Evolutionary conservation across 2,113 vertebrate species (phyloP).

Genomic region (Chloebia gouldiae): DNA sequence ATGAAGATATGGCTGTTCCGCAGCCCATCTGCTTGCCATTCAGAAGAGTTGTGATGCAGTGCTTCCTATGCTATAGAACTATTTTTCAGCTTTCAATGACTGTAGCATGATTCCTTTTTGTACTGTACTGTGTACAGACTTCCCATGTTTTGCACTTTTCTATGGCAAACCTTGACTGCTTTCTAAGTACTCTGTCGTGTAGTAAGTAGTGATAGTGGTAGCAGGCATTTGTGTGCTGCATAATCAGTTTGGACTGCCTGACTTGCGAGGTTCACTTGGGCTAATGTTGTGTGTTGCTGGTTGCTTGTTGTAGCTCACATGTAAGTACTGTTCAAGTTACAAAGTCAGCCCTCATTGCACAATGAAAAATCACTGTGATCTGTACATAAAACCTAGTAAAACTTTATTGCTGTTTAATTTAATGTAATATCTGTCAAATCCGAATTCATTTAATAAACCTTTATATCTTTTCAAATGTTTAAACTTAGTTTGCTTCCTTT

Average conservation of each 20-base stretch:
- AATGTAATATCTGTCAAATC: slow-evolving; percentile 60
- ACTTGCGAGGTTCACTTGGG: not conserved
- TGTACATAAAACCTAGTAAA: slow-evolving; percentile 67
- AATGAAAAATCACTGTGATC: slow-evolving; percentile 78
- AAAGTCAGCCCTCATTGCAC: slow-evolving; percentile 68
- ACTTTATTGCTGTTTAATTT: slow-evolving; percentile 69
- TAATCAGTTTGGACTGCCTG: not conserved
- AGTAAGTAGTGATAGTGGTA: slow-evolving; percentile 1
- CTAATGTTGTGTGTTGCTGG: slow-evolving; percentile 12
- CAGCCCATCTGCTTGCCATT: slow-evolving; percentile 50
- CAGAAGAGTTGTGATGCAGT: slow-evolving; percentile 40
- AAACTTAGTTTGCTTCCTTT: not conserved
- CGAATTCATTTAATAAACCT: slow-evolving; percentile 67
- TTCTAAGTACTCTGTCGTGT: slow-evolving; percentile 25
- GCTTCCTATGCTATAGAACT: slow-evolving; percentile 53
- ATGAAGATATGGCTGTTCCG: not conserved
- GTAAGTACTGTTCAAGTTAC: slow-evolving; percentile 49
- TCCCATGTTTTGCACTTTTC: slow-evolving; percentile 55
- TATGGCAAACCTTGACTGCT: slow-evolving; percentile 58
- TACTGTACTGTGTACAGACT: slow-evolving; percentile 54
- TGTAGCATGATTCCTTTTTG: slow-evolving; percentile 50
- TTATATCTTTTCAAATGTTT: slow-evolving; percentile 65
- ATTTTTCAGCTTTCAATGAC: slow-evolving; percentile 65
- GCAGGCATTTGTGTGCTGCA: not conserved
- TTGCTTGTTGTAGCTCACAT: slow-evolving; percentile 49